Evolutionary conservation across 2,113 vertebrate genomes (phyloP).

Genomic region (Xenotilapia caudafasciata): DNA sequence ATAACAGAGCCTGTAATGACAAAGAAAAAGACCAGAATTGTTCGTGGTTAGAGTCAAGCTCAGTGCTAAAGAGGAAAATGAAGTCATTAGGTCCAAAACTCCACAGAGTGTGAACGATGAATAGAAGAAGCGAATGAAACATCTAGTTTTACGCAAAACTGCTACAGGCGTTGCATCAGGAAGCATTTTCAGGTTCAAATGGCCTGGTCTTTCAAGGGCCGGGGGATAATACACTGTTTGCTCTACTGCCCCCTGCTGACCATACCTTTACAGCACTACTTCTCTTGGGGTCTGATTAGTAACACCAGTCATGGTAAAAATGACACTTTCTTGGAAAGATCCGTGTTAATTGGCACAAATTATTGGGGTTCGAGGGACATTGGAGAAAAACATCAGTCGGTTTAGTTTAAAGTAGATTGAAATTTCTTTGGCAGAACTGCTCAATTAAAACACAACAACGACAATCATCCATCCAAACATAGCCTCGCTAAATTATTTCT

Average conservation of each 20-base stretch:
- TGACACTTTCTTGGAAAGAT: not conserved
- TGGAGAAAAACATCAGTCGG: not conserved
- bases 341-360: not conserved
- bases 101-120: not conserved
- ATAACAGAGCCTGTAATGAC: not conserved
- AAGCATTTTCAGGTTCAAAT: not conserved
- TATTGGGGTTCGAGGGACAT: not conserved
- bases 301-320: not conserved
- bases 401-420: not conserved
- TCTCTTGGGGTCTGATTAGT: not conserved
- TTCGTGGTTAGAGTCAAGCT: not conserved
- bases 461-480: not conserved
- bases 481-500: not conserved
- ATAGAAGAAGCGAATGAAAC: not conserved
- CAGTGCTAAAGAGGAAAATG: not conserved
- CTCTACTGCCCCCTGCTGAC: constrained; percentile 52
- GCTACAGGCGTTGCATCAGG: not conserved
- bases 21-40: not conserved
- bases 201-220: not conserved
- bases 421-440: not conserved
- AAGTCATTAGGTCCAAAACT: not conserved
- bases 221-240: not conserved
- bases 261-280: not conserved
- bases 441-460: not conserved
- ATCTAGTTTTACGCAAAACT: not conserved